A percentile compares a stretch with the other conserved stretches of the same genome.
Conservation (phyloP, 1,140 invertebrate species). For the Kradibia gibbosae region DNA sequence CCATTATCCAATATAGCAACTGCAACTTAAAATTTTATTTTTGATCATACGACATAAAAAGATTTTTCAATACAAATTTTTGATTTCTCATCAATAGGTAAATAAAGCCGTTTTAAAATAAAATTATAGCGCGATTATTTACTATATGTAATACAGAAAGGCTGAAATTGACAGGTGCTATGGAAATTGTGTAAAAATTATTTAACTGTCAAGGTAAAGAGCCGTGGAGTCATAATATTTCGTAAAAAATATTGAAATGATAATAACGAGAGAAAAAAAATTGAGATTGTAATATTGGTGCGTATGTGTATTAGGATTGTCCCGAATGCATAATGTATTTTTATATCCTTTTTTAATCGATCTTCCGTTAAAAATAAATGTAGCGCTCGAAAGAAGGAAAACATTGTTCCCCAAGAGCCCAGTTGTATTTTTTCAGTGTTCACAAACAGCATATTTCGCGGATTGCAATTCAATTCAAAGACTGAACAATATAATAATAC, state of each 20-base stretch:
- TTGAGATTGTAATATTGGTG: slow-evolving; percentile 52
- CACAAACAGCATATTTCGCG: slow-evolving; percentile 37
- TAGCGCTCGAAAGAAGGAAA: slow-evolving; percentile 14
- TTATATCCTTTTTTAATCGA: slow-evolving; percentile 64
- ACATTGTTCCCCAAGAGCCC: slow-evolving; percentile 40
- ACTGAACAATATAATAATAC: slow-evolving; percentile 59
- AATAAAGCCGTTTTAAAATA: slow-evolving; percentile 7
- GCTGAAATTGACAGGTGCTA: slow-evolving; percentile 68
- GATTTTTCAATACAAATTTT: slow-evolving; percentile 57
- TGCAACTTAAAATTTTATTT: background rate
- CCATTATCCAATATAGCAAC: slow-evolving; percentile 7
- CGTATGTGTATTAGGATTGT: slow-evolving; percentile 54
- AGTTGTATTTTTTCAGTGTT: slow-evolving; percentile 51
- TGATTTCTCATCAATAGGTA: slow-evolving; percentile 4
- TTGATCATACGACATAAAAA: slow-evolving; percentile 59
- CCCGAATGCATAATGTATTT: slow-evolving; percentile 54
- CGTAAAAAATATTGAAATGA: slow-evolving; percentile 44
- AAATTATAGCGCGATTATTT: slow-evolving; percentile 47
- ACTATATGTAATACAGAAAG: slow-evolving; percentile 59
- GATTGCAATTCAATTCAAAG: slow-evolving; percentile 60
- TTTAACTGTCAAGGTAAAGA: slow-evolving; percentile 43
- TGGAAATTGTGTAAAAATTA: slow-evolving; percentile 57
- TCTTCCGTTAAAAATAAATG: slow-evolving; percentile 58
- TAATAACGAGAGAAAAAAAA: slow-evolving; percentile 49
- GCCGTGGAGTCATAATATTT: slow-evolving; percentile 12